A percentile compares a stretch with the other conserved stretches of the same genome.
Conservation (phyloP, 2,797 vertebrate genomes). For the Pitangus sulphuratus region DNA sequence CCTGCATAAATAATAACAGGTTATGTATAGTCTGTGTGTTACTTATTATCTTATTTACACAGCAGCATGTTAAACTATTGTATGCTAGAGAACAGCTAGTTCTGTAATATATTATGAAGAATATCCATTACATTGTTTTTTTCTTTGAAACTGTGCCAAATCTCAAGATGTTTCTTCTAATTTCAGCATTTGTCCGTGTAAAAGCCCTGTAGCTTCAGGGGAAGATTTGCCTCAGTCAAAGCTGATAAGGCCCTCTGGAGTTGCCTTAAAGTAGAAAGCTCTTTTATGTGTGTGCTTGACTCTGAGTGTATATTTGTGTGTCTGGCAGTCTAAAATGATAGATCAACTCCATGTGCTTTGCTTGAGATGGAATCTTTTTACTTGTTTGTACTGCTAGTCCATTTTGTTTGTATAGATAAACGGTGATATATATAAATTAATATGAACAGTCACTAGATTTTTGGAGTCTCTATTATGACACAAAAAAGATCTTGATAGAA, state of each 20-base stretch:
- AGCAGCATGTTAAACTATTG: neutral
- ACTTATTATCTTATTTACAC: neutral
- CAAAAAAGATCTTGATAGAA: constrained; percentile 56
- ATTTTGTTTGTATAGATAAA: neutral
- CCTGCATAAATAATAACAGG: neutral
- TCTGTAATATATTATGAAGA: neutral
- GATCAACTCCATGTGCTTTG: constrained; percentile 23
- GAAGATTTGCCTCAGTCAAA: neutral
- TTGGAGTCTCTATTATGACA: constrained; percentile 57
- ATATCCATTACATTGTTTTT: neutral
- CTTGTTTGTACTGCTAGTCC: neutral
- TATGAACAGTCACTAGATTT: constrained; percentile 18
- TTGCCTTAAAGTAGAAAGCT: neutral
- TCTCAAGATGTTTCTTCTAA: neutral
- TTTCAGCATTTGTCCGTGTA: neutral
- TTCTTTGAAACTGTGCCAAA: neutral
- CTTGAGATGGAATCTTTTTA: neutral
- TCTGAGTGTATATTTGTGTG: neutral
- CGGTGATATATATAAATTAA: neutral
- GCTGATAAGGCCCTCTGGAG: neutral
- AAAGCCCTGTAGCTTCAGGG: neutral
- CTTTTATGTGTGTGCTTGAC: neutral
- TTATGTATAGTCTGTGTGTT: neutral
- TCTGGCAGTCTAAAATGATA: constrained; percentile 38
- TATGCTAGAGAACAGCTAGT: neutral